These are phyloP conservation scores for Drosophila setosimentum DNA, from an alignment of 2,888 invertebrate genomes.

Conservation along the genomic window DNA sequence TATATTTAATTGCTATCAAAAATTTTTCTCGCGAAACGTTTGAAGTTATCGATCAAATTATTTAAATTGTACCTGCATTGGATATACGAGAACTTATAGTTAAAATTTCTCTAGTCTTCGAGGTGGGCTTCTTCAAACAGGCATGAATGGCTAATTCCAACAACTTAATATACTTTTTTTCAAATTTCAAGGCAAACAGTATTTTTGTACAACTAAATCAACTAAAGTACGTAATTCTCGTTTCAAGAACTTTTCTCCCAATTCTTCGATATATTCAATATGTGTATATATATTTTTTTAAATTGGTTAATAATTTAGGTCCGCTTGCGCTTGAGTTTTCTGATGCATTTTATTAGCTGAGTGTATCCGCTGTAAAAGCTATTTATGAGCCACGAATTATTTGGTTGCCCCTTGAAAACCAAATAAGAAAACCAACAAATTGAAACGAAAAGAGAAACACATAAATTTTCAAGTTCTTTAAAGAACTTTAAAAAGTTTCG, in stretches of 20 bases:
- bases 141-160: not conserved
- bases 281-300: not conserved
- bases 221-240: not conserved
- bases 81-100: not conserved
- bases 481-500: constrained; percentile 17
- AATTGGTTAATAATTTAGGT: not conserved
- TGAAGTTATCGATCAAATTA: not conserved
- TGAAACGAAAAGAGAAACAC: constrained; percentile 14
- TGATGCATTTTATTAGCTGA: not conserved
- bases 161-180: not conserved
- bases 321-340: not conserved
- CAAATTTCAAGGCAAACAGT: not conserved
- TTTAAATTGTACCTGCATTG: not conserved
- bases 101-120: not conserved
- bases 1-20: too few species aligned
- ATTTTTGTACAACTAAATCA: not conserved
- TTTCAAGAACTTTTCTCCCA: not conserved
- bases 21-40: too few species aligned
- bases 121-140: not conserved
- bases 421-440: constrained; percentile 29
- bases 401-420: constrained; percentile 8
- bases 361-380: constrained; percentile 19
- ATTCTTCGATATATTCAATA: not conserved
- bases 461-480: constrained; percentile 10
- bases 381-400: constrained; percentile 50